phyloP scores from a whole-genome alignment of 2,797 vertebrate species.

The Pseudomugil gertrudae region DNA sequence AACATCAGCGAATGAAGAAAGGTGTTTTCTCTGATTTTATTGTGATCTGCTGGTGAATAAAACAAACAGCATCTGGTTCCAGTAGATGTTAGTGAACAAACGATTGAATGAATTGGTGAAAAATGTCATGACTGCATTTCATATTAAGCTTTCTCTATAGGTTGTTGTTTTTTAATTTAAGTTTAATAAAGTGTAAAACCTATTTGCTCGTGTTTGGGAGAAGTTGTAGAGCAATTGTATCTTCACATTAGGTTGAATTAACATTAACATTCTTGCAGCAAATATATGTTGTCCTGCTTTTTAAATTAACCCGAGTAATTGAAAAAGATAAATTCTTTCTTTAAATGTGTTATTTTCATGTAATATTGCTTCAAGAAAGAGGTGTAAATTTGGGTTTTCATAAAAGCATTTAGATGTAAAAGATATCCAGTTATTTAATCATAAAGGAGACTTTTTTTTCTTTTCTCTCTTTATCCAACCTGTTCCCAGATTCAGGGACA shows the following conservation, averaged over 20 bases:
- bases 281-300: background rate
- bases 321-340: background rate
- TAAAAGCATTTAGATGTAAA: background rate
- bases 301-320: background rate
- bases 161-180: background rate
- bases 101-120: background rate
- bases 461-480: background rate
- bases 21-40: background rate
- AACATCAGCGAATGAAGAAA: constrained; percentile 1
- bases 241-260: background rate
- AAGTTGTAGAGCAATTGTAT: background rate
- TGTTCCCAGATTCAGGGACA: background rate
- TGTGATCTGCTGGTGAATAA: background rate
- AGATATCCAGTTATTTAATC: background rate
- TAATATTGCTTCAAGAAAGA: background rate
- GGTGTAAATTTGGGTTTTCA: background rate
- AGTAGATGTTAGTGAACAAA: background rate
- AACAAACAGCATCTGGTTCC: background rate
- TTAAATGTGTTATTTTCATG: background rate
- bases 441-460: background rate
- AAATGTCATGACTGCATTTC: background rate
- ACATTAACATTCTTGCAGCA: background rate
- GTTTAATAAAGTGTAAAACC: background rate
- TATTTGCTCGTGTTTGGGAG: background rate
- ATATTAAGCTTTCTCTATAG: background rate